Base-by-base conservation (phyloP, 2,113 vertebrate genomes). In the Ammospiza nelsoni region DNA sequence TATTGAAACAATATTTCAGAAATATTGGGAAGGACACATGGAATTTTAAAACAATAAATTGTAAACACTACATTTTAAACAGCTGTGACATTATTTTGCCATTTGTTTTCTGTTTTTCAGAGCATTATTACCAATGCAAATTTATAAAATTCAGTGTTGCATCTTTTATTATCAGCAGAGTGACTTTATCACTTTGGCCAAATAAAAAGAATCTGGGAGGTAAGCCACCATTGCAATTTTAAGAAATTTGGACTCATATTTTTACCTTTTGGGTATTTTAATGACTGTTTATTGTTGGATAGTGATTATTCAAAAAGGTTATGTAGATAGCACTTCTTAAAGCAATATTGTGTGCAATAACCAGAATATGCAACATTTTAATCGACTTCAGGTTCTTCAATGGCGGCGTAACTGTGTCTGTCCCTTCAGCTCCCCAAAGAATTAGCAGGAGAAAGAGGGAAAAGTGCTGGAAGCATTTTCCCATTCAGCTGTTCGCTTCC, bases 271-370 rank as follows among this genome's bases (percentile, higher is more conserved):
- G 51, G 11, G 5, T 85, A 20, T 59, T 83, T 90, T 79, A 81
- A 82, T 57, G 29, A 48, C 74, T 76, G 5, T 6, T 55, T 84
- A 61, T 93, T 20, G 1, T 77, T 78, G 63, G 37, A 66, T 29
- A 69, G 28, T 57, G 51, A 43, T 78, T 95, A 73, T 86, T 94
- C 65, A 35, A 66, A 96, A 88, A 92, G 27, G 27, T 94, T 95
- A 91, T 43, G 7, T 43, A 76, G 74, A 69, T 37, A 74, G 6
- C 15, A 80, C 9, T 65, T 96, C 94, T 94, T 61, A 85, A 94
- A 81, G 27, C 49, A 92, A 85, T 31, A 22, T 49, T 48, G 24
- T 55, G 13, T 39, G 37, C 62, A 95, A 78, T 73, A 61, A n/a
- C 9, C 11, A 68, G 12, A 52, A 74, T 69, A 61, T 12, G 41